phyloP scores from a whole-genome alignment of 2,113 vertebrate species.

The Pungitius pungitius region DNA sequence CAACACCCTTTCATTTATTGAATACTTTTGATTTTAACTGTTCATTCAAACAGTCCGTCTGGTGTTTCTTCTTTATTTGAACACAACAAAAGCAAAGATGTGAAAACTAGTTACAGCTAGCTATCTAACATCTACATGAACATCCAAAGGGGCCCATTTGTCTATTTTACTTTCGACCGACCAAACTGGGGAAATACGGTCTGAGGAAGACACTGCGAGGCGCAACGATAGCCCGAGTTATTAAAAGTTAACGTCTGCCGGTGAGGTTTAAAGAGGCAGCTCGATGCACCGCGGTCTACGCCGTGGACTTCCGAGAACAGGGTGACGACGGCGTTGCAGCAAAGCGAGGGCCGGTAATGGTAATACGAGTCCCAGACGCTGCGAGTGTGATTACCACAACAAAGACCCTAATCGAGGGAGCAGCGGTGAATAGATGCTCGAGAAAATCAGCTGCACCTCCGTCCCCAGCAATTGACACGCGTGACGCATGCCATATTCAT shows the following conservation, averaged over 20 bases:
- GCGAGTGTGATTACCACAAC: constrained; percentile 53
- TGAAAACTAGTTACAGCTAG: not conserved
- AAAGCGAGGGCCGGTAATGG: constrained; percentile 27
- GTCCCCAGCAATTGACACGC: constrained; percentile 14
- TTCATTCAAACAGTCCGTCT: no score
- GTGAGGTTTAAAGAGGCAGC: not conserved
- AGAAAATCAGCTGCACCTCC: constrained; percentile 32
- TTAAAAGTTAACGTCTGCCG: not conserved
- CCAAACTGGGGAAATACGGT: not conserved
- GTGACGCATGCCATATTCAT: not conserved
- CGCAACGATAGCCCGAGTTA: not conserved
- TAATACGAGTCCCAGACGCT: constrained; percentile 21
- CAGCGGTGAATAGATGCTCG: constrained; percentile 36
- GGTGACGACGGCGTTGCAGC: constrained; percentile 13
- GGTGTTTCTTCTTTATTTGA: no score
- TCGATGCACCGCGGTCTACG: not conserved
- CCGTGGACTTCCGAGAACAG: constrained; percentile 7
- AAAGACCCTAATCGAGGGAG: constrained; percentile 46
- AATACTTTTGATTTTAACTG: no score
- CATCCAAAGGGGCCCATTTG: not conserved
- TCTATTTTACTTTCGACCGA: not conserved
- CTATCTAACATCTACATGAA: not conserved
- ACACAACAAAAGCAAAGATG: not conserved
- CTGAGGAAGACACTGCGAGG: not conserved
- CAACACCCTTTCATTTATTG: no score